Conservation (phyloP, 2,797 vertebrate species). For the Sebastes vulpes region DNA sequence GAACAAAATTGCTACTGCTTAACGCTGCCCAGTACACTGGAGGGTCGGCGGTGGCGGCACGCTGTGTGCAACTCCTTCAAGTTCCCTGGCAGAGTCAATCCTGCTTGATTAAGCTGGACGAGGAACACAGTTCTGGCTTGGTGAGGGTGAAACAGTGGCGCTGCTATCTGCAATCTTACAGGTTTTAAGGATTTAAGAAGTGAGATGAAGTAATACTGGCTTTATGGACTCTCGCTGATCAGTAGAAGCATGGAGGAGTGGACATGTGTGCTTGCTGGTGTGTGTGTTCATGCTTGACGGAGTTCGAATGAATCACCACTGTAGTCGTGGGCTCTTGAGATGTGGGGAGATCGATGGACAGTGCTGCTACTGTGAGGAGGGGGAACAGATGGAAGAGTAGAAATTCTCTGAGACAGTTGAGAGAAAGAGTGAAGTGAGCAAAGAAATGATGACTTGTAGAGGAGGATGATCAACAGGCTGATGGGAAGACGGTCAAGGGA, state of each 20-base stretch:
- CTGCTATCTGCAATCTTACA: slow-evolving; percentile 53
- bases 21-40: slow-evolving; percentile 45
- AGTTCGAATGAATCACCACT: slow-evolving; percentile 48
- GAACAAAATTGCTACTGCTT: slow-evolving; percentile 64
- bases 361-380: neutral
- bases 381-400: slow-evolving; percentile 5
- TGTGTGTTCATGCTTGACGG: neutral
- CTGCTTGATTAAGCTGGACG: slow-evolving; percentile 47
- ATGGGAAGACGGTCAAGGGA: neutral
- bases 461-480: neutral
- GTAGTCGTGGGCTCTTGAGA: slow-evolving; percentile 28
- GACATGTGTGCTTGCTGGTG: neutral
- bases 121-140: slow-evolving; percentile 31
- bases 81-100: slow-evolving; percentile 33
- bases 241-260: slow-evolving; percentile 13
- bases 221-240: slow-evolving; percentile 48
- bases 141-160: slow-evolving; percentile 33
- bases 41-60: slow-evolving; percentile 10
- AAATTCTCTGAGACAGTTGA: slow-evolving; percentile 3
- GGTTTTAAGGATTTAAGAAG: slow-evolving; percentile 56
- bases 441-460: neutral
- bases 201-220: slow-evolving; percentile 38
- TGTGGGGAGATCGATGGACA: slow-evolving; percentile 35
- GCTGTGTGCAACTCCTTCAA: slow-evolving; percentile 36
- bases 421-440: neutral